A percentile compares a stretch with the other conserved stretches of the same genome.
Conservation (phyloP, 2,888 invertebrate genomes). For the Anthrax anthrax region DNA sequence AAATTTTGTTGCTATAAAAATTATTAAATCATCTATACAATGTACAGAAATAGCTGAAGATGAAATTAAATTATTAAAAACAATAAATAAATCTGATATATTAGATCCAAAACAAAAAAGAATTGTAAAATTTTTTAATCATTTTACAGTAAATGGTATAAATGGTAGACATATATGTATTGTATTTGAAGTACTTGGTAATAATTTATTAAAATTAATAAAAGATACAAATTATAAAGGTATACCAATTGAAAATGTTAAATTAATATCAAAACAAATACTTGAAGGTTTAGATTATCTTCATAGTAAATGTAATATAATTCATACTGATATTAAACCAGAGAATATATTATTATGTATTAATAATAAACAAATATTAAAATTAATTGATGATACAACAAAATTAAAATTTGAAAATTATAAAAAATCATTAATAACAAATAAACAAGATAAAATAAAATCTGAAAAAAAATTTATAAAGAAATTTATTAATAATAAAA, state of each 20-base stretch:
- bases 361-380: conserved; percentile 66
- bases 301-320: conserved; percentile 90
- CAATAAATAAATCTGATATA: conserved; percentile 81
- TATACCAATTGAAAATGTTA: conserved; percentile 82
- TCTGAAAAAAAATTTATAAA: no score
- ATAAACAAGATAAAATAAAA: no score
- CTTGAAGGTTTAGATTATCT: conserved; percentile 84
- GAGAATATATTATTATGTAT: conserved; percentile 85
- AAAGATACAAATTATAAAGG: conserved; percentile 91
- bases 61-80: conserved; percentile 87
- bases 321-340: conserved; percentile 31
- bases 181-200: conserved; percentile 93
- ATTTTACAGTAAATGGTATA: conserved; percentile 89
- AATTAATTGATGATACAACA: conserved; percentile 80
- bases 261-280: conserved; percentile 80
- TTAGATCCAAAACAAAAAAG: conserved; percentile 69
- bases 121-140: conserved; percentile 87
- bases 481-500: no score
- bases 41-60: conserved; percentile 95
- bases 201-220: conserved; percentile 88
- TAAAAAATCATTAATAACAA: no score
- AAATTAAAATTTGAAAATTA: conserved; percentile 44
- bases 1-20: conserved; percentile 88
- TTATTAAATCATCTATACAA: conserved; percentile 85
- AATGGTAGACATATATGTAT: conserved; percentile 94